These are phyloP conservation scores for Centruroides sculpturatus DNA, from an alignment of 1,140 invertebrate genomes.

Conservation along the genomic window DNA sequence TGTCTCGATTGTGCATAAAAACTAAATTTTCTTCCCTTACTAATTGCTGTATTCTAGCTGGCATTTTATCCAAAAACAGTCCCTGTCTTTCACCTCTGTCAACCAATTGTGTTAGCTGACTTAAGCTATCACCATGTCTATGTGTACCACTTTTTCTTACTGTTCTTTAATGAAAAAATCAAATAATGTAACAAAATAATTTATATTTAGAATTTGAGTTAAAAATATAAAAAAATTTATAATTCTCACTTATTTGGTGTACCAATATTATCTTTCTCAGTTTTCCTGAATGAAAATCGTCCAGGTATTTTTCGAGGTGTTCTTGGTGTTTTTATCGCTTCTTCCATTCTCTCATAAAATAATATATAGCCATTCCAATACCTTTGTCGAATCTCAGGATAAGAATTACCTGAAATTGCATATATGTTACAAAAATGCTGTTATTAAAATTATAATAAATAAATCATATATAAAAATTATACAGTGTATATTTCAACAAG, in stretches of 20 bases:
- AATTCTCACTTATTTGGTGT: constrained; percentile 2
- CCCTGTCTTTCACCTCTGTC: constrained; percentile 36
- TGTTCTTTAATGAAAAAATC: neutral
- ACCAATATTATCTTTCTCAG: constrained; percentile 1
- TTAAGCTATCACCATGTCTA: constrained; percentile 29
- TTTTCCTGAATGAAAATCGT: constrained; percentile 16
- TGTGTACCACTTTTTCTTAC: neutral
- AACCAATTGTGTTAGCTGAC: constrained; percentile 37
- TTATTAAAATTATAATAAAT: too few relatives aligned
- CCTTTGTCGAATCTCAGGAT: constrained; percentile 31
- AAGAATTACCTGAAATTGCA: constrained; percentile 21
- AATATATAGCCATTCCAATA: constrained; percentile 48
- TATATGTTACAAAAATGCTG: neutral
- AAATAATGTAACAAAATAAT: constrained; percentile 9
- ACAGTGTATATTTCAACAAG: too few relatives aligned
- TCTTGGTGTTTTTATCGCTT: constrained; percentile 25
- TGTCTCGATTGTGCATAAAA: constrained; percentile 39
- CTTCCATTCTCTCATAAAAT: constrained; percentile 37
- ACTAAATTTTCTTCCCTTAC: constrained; percentile 38
- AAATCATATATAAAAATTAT: too few relatives aligned
- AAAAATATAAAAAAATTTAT: neutral
- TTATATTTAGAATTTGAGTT: constrained; percentile 2
- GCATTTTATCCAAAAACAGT: constrained; percentile 35
- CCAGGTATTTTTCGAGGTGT: constrained; percentile 23
- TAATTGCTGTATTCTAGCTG: constrained; percentile 32